Base-by-base conservation (phyloP, 2,113 vertebrate genomes). In the Gobiocypris rarus region DNA sequence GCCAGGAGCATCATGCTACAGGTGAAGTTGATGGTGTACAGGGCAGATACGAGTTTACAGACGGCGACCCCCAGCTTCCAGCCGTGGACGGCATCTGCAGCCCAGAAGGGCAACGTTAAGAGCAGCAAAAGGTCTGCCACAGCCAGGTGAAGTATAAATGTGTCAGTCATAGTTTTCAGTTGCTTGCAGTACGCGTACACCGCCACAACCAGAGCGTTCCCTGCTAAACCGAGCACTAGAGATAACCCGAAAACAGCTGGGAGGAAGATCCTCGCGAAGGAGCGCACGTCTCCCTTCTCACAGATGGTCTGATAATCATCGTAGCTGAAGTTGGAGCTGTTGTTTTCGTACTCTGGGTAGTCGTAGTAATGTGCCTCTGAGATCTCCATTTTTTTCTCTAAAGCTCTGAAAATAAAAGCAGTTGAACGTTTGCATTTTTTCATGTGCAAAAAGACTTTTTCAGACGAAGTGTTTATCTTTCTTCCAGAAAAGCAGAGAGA, bases 1-100 rank as follows among this genome's bases (percentile, higher is more conserved):
- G 96, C 97, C 90, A 99, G 91, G 78, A 99, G 94, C 86, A 96
- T 91, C 96, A 98, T 99, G 85, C 96, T 94, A 41, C 96, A 96
- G 83, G 95, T 96, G 89, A 99, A 99, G 88, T 97, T 99, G 50
- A 95, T 89, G 0, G 95, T 95, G 84, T 97, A 98, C 65, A 96
- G 90, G 8, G 95, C 94, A 0, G 96, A 95, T 5, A 96, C 90
- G 0, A 96, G 82, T 90, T 98, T 98, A 86, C 97, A 99, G 89
- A 95, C 87, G 0, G 63, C 1, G 6, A 78, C 89, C 3, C 97
- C 97, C 22, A 98, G 91, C 71, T 95, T 89, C 97, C 97, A 99
- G 13, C 97, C 97, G 1, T 94, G 90, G 10, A 93, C 94, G 0
- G 96, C 95, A 1, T 94, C 95, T 0, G 93, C 93, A 2, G 96